phyloP scores from a whole-genome alignment of 2,113 vertebrate species.

The Xyliphius kryptos region DNA sequence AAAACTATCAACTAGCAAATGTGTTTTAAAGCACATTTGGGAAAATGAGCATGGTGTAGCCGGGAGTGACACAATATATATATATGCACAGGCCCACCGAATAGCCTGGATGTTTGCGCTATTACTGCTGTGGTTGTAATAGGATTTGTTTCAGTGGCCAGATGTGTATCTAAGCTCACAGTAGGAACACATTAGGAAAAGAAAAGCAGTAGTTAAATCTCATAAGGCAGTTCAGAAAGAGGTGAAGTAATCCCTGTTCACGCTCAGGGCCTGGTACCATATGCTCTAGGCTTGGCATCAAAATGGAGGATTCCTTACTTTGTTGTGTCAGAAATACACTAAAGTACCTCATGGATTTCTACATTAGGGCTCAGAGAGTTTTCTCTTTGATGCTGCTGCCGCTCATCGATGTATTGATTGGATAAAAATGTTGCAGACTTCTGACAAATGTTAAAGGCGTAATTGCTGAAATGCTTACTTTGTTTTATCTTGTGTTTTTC shows the following conservation, averaged over 20 bases:
- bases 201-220: slow-evolving; percentile 33
- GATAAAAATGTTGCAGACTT: not conserved
- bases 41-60: no score
- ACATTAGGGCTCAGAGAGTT: not conserved
- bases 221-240: slow-evolving; percentile 22
- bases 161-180: slow-evolving; percentile 35
- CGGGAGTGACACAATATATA: no score
- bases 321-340: slow-evolving; percentile 1
- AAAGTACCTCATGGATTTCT: not conserved
- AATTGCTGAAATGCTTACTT: slow-evolving; percentile 10
- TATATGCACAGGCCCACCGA: no score
- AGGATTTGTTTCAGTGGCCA: slow-evolving; percentile 38
- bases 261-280: slow-evolving; percentile 45
- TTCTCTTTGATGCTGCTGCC: no score
- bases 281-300: slow-evolving; percentile 38
- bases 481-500: slow-evolving; percentile 32
- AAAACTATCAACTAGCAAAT: no score
- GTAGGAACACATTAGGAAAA: slow-evolving; percentile 31
- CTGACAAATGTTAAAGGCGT: slow-evolving; percentile 18
- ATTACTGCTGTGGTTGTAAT: slow-evolving; percentile 26
- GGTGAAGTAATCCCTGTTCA: slow-evolving; percentile 40
- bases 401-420: not conserved
- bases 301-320: slow-evolving; percentile 23
- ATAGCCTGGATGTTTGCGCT: no score
- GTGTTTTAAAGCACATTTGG: no score